Base-by-base conservation (phyloP, 2,797 vertebrate species). In the Eleutherodactylus coqui region DNA sequence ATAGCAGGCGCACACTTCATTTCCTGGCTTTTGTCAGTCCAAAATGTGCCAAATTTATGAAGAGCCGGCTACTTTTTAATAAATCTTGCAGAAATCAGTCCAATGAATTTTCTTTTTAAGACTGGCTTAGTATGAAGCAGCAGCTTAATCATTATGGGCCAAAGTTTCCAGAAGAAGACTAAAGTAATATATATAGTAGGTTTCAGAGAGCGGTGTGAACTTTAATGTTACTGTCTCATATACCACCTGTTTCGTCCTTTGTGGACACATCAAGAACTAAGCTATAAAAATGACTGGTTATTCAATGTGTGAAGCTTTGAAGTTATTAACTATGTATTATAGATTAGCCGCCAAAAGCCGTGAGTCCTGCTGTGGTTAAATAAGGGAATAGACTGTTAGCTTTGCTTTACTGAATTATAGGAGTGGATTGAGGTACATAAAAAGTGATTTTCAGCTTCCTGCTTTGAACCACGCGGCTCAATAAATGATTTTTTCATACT, bases 271-370 rank as follows among this genome's bases (percentile, higher is more conserved):
- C 70, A 29, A 80, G 82, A 79, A 75, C 38, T 36, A 67, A 81
- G 83, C 77, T 75, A 85, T 84, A 81, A 72, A 84, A 85, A 80
- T 60, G 58, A 84, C 43, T 75, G 76, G 86, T 87, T 87, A 84
- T 87, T 87, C 70, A 84, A 38, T 55, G 58, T 81, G 77, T 60
- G 69, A 81, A 43, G 69, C 82, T 87, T 87, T 87, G 86, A 87
- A 81, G 82, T 87, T 87, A 85, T 87, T 87, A 87, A 84, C 82
- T 79, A 38, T 75, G 82, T 87, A 84, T 85, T 81, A 84, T 81
- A 84, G 86, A 87, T 87, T 81, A 45, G 82, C 47, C 38, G 60
- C 55, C 62, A 76, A 84, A 87, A 79, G 58, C 45, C 24, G 27
- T 16, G 58, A 75, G 77, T 67, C 86, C 86, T 87, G 86, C 86